Evolutionary conservation across 2,888 invertebrate species (phyloP).

Genomic region (Cerceris ruficornis): DNA sequence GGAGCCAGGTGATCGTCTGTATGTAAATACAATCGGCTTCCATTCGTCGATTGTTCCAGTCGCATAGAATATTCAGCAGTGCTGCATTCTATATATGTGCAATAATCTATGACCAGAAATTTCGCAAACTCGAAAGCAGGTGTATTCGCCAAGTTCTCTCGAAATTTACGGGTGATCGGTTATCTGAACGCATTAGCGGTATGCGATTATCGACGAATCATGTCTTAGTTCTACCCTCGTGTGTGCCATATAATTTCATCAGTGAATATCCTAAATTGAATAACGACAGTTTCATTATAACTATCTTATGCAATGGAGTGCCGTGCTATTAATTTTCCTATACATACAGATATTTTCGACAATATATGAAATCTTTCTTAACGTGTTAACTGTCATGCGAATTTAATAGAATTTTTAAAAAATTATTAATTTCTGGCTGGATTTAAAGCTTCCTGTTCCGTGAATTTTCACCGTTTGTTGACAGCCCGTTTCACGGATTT

Average conservation of each 20-base stretch:
- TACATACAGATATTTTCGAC: too few relatives aligned
- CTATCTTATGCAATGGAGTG: too few relatives aligned
- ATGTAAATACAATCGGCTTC: conserved; percentile 50
- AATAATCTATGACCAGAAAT: conserved; percentile 29
- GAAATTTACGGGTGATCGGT: conserved; percentile 42
- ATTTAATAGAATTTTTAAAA: too few relatives aligned
- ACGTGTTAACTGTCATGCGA: too few relatives aligned
- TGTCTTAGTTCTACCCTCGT: conserved; percentile 12
- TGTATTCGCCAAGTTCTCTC: conserved; percentile 32
- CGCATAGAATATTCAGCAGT: conserved; percentile 50
- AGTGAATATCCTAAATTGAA: neutral
- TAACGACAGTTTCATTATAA: too few relatives aligned
- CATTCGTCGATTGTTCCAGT: conserved; percentile 46
- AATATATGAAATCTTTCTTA: too few relatives aligned
- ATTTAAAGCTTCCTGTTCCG: too few relatives aligned
- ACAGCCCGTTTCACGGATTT: too few relatives aligned
- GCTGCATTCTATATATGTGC: conserved; percentile 24
- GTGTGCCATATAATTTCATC: neutral
- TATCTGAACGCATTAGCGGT: conserved; percentile 19
- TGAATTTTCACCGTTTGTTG: too few relatives aligned
- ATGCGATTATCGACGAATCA: conserved; percentile 24
- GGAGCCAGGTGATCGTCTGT: conserved; percentile 46
- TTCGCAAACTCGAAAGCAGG: conserved; percentile 44
- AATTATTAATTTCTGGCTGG: too few relatives aligned
- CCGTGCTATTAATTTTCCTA: too few relatives aligned